Evolutionary conservation across 2,797 vertebrate genomes (phyloP).

Genomic region (Aphelocoma californica): DNA sequence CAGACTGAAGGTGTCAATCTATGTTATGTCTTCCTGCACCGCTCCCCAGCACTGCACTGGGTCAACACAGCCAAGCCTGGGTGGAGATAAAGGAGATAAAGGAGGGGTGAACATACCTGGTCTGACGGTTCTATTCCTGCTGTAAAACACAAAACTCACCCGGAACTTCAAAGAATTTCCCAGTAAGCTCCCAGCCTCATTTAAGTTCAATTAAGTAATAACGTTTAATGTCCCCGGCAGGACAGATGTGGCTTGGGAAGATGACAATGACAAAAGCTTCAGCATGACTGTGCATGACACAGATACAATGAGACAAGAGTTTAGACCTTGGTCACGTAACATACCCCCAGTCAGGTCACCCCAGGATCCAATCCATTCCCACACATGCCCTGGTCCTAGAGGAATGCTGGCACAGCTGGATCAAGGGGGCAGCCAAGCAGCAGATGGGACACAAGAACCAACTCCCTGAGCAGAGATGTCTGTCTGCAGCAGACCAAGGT

Average conservation of each 20-base stretch:
- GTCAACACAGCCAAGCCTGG: neutral
- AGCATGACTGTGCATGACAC: neutral
- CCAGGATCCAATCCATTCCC: neutral
- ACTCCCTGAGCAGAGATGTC: neutral
- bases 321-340: neutral
- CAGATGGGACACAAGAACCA: neutral
- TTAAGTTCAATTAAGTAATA: neutral
- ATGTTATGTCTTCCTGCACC: fast-evolving
- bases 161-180: neutral
- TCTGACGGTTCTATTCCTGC: neutral
- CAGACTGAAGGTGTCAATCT: neutral
- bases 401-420: neutral
- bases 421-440: neutral
- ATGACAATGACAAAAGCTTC: neutral
- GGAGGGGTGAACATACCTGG: neutral
- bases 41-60: neutral
- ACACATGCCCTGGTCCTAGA: neutral
- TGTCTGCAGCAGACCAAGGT: neutral
- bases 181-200: neutral
- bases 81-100: neutral
- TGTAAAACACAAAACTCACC: neutral
- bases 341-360: neutral
- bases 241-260: neutral
- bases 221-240: neutral
- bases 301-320: neutral